Base-by-base conservation (phyloP, 2,888 invertebrate species). In the Lamproptera curius region DNA sequence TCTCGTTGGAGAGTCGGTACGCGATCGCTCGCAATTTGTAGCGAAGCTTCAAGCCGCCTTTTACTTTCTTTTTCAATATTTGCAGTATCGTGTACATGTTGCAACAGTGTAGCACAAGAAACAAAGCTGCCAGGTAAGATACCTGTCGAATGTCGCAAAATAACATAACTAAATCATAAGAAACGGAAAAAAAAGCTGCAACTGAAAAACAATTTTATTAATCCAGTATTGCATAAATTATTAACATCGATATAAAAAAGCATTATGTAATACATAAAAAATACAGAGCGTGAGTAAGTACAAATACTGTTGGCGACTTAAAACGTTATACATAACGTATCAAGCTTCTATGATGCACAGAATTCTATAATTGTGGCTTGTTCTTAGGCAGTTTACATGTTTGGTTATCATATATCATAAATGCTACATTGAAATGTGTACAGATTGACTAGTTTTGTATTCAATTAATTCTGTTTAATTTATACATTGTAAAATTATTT, bases 11-110 rank as follows among this genome's bases (percentile, higher is more conserved):
- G 62, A 88, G 78, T 46, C 83, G 76, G 61, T 85, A 79, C 45
- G 85, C 88, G 56, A 88, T 86, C 40, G 88, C 88, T 56, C 89
- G 86, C 58, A 91, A 76, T 61, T 89, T 89, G 80, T 91, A 91
- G 28, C 89, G 88, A 53, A 91, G 88, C 74, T 90, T 90, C 70
- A 89, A 76, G 48, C 89, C 82, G 57, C 89, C 87, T 55, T 88
- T 81, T 46, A 89, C 89, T 88, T 98, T 98, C 82, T 95, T 95
- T 55, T 94, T 94, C 67, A 98, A 92, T 17, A 97, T 95, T 85
- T 93, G 89, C 55, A 94, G 88, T 16, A 97, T 95, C 31, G 98
- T 98, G 50, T 92, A 90, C 55, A 92, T 92, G 85, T 99, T 99
- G 59, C 97, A 97, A 65, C 94, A 84, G 84, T 96, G 97, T 56